Evolutionary conservation across 1,140 invertebrate genomes (phyloP).

Genomic region (Dinoponera quadriceps): DNA sequence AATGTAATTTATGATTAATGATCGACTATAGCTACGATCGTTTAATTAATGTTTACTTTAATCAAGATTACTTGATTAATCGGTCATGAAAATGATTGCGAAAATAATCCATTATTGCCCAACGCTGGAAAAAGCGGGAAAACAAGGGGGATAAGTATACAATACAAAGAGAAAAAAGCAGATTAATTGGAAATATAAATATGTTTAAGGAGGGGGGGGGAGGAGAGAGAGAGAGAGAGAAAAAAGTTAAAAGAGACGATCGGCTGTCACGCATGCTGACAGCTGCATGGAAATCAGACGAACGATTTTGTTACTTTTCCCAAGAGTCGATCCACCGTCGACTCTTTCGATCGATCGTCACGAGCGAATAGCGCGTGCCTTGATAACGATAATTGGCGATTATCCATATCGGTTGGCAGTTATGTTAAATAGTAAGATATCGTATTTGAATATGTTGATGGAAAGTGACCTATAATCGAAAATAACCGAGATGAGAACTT

Average conservation of each 20-base stretch:
- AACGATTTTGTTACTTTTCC: slow-evolving; percentile 67
- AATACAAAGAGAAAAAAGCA: slow-evolving; percentile 26
- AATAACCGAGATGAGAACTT: not conserved
- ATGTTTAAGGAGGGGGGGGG: not conserved
- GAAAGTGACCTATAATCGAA: slow-evolving; percentile 6
- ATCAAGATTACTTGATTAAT: no score
- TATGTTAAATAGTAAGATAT: not conserved
- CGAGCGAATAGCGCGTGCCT: slow-evolving; percentile 62
- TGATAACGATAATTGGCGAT: slow-evolving; percentile 44
- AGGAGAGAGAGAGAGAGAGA: slow-evolving; percentile 13
- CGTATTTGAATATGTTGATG: not conserved
- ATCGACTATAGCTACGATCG: no score
- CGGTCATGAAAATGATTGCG: no score
- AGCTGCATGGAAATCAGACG: slow-evolving; percentile 81
- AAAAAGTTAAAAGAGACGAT: slow-evolving; percentile 30
- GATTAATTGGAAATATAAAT: slow-evolving; percentile 13
- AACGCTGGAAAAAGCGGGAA: not conserved
- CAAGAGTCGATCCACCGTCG: slow-evolving; percentile 36
- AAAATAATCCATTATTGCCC: not conserved
- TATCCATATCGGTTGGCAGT: slow-evolving; percentile 1
- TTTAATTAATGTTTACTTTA: no score
- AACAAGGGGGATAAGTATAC: not conserved
- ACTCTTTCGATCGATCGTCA: slow-evolving; percentile 68
- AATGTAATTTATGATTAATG: no score
- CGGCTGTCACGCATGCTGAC: slow-evolving; percentile 80